Base-by-base conservation (phyloP, 2,888 invertebrate genomes). In the Aleiodes leptofemur region DNA sequence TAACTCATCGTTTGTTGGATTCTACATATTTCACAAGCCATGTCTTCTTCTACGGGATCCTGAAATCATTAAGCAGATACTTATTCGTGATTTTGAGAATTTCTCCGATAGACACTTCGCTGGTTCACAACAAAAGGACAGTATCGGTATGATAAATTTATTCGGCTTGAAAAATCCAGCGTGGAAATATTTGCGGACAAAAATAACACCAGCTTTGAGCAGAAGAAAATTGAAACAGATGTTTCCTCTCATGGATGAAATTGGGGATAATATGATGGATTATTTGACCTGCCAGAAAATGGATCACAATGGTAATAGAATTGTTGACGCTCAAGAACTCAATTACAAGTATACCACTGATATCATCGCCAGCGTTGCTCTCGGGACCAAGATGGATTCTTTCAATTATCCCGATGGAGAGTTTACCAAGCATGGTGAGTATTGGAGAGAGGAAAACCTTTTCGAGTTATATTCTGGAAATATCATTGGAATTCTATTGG, bases 181-280 rank as follows among this genome's bases (percentile, higher is more conserved):
- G 1, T 93, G 93, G 93, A 91, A 90, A 81, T 86, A 86, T 50
- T 82, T 92, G 14, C 86, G 93, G 31, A 81, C 89, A 0, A 91
- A 91, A 78, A 83, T 92, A 43, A 90, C 91, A 0, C 92, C 92
- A 0, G 90, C 91, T 0, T 91, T 93, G 81, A 91, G 92, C 0
- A 90, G 90, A 1, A 91, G 91, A 23, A 93, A 92, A 83, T 85
- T 93, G 73, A 92, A 90, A 82, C 86, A 83, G 56, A 92, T 92
- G 92, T 88, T 91, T 34, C 88, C 89, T 0, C 84, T 91, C 43
- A 90, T 91, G 83, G 80, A 86, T 53, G 88, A 90, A 61, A 90
- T 89, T 38, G 87, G 88, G 0, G 57, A 83, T 1, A 85, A 87
- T 0, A 86, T 87, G 87, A 83, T 86, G 79, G 59, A 81, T 6